Evolutionary conservation across 2,797 vertebrate genomes (phyloP), one percentile per base, ranked within the genome.

Genomic region (Phoeniculus purpureus): DNA sequence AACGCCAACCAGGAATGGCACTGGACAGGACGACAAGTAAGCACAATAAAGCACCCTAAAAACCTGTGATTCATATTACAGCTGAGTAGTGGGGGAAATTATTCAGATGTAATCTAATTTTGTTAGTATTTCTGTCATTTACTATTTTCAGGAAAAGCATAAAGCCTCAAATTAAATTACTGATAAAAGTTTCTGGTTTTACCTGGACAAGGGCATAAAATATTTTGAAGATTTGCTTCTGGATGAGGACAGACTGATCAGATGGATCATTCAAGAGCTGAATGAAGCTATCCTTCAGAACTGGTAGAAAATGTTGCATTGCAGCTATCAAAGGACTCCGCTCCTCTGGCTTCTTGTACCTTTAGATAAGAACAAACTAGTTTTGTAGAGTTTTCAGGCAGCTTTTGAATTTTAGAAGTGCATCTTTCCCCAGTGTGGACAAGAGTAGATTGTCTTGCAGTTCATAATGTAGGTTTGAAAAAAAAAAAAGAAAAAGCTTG

Each of bases 161-260:
- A 77, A 79, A 12, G 25, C 16, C 81, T 87, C 62, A 64, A 23
- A 60, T 64, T 48, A 32, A 76, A 64, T 29, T n/a, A 66, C 15
- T 54, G 12, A 26, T 68, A 9, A 65, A 50, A 34, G 3, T 34
- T 60, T 31, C 4, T 16, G 48, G 48, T 90, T 89, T 80, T 98
- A 99, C 99, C 99, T 99, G 99, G 96, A 99, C 99, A 92, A 99
- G 98, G 83, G 99, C 99, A 79, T 99, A 99, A 95, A 99, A 98
- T 96, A 99, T 99, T 98, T 99, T 99, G 95, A 99, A 99, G 97
- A 99, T 99, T 91, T 99, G 99, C 97, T 99, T 99, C 97, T 99
- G 99, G 80, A 99, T 98, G 67, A 99, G 98, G 75, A 99, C 99
- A 89, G 99, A 99, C 32, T 99, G 99, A 74, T 98, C 98, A 90